A percentile compares a stretch with the other conserved stretches of the same genome.
Evolutionary conservation across 2,113 vertebrate genomes (phyloP).

Genomic region (Gymnobelideus leadbeateri): DNA sequence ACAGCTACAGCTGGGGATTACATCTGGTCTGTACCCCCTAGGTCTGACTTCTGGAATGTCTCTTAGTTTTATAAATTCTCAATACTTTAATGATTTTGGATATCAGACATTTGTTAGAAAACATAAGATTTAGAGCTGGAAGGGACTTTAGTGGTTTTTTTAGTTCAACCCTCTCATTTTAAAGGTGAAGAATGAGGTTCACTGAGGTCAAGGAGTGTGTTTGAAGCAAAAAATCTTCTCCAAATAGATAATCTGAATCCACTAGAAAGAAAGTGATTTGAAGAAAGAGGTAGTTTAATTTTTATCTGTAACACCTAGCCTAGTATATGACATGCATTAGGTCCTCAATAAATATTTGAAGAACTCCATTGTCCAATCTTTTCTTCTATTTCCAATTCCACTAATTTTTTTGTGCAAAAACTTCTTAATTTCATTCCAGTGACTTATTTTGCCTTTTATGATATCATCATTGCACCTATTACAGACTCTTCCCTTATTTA

Average conservation of each 20-base stretch:
- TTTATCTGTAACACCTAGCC: background rate
- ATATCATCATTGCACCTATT: background rate
- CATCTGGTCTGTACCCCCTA: too few species aligned
- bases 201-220: background rate
- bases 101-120: background rate
- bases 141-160: background rate
- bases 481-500: background rate
- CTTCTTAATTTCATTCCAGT: background rate
- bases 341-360: background rate
- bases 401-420: background rate
- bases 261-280: background rate
- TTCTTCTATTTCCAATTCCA: background rate
- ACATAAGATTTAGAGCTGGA: background rate
- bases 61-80: background rate
- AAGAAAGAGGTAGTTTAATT: background rate
- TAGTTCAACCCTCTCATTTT: background rate
- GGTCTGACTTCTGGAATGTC: background rate
- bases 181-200: background rate
- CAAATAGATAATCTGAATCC: background rate
- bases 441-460: background rate
- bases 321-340: background rate
- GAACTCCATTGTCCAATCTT: background rate
- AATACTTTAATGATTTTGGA: background rate
- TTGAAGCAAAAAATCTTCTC: too few species aligned
- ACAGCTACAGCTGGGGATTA: too few species aligned